Evolutionary conservation across 2,888 invertebrate species (phyloP).

Genomic region (Parascotia fuliginaria): DNA sequence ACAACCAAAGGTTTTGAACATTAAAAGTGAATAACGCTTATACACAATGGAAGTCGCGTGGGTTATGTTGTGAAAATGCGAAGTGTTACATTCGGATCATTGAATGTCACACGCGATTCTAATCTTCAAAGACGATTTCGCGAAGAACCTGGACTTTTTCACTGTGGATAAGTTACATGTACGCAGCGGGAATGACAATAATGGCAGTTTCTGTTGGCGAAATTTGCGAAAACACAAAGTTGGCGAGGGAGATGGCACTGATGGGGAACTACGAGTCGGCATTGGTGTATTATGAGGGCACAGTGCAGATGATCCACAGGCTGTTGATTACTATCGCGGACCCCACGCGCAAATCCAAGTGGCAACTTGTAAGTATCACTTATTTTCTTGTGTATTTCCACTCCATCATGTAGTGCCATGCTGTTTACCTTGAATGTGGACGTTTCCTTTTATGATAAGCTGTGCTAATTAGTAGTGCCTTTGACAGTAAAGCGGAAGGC

Average conservation of each 20-base stretch:
- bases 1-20: conserved; percentile 42
- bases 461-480: conserved; percentile 68
- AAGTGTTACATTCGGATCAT: conserved; percentile 67
- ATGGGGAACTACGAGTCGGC: conserved; percentile 98
- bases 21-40: conserved; percentile 48
- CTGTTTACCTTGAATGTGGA: conserved; percentile 71
- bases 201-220: conserved; percentile 96
- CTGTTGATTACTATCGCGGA: conserved; percentile 92
- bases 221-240: conserved; percentile 97
- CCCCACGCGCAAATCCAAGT: conserved; percentile 93
- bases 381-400: conserved; percentile 30
- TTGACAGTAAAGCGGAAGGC: conserved; percentile 73
- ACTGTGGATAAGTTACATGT: conserved; percentile 73
- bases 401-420: conserved; percentile 43
- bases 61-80: conserved; percentile 65
- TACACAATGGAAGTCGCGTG: conserved; percentile 50
- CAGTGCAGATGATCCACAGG: conserved; percentile 95
- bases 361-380: conserved; percentile 91
- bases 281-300: conserved; percentile 96
- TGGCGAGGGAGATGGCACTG: conserved; percentile 97
- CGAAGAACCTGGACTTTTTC: conserved; percentile 62
- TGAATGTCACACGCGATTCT: conserved; percentile 71
- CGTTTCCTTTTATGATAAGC: conserved; percentile 78
- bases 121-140: conserved; percentile 60
- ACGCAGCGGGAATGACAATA: conserved; percentile 88